A percentile compares a stretch with the other conserved stretches of the same genome.
These are phyloP conservation scores for Dermolepida albohirtum DNA, from an alignment of 2,888 invertebrate species.

Conservation along the genomic window DNA sequence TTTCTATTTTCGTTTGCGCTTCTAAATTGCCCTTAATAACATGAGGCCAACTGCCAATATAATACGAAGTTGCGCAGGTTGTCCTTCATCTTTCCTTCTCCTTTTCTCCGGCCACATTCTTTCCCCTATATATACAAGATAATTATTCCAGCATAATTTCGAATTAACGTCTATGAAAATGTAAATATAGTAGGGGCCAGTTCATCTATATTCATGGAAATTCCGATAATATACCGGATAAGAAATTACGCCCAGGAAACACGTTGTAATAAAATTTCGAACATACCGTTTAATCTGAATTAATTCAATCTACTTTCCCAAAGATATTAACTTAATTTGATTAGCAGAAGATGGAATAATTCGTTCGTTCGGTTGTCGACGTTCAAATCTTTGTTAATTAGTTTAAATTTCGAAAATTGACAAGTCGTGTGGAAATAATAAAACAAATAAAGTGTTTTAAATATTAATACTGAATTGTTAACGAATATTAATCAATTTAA, in stretches of 20 bases:
- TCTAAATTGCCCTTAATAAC: too few relatives aligned
- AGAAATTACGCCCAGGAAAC: slow-evolving; percentile 22
- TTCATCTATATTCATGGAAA: slow-evolving; percentile 42
- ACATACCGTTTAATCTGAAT: slow-evolving; percentile 31
- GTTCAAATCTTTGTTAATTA: too few relatives aligned
- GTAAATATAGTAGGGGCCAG: slow-evolving; percentile 37
- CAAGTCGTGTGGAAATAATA: too few relatives aligned
- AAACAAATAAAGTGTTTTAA: too few relatives aligned
- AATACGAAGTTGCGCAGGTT: background rate
- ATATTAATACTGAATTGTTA: too few relatives aligned
- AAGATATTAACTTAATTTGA: slow-evolving; percentile 31
- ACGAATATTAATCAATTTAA: too few relatives aligned
- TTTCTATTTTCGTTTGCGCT: too few relatives aligned
- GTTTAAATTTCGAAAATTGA: too few relatives aligned
- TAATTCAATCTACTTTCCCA: slow-evolving; percentile 25
- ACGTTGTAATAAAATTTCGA: slow-evolving; percentile 33
- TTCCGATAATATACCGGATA: slow-evolving; percentile 38
- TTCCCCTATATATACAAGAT: slow-evolving; percentile 21
- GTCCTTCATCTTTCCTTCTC: slow-evolving; percentile 1
- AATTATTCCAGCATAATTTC: slow-evolving; percentile 35
- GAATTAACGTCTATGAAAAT: slow-evolving; percentile 36
- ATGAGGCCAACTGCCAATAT: too few relatives aligned
- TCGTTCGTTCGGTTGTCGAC: slow-evolving; percentile 9
- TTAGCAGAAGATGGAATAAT: slow-evolving; percentile 17
- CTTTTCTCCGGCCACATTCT: background rate